These are phyloP conservation scores for Caenorhabditis sulstoni DNA, from an alignment of 2,888 invertebrate genomes.

Conservation along the genomic window DNA sequence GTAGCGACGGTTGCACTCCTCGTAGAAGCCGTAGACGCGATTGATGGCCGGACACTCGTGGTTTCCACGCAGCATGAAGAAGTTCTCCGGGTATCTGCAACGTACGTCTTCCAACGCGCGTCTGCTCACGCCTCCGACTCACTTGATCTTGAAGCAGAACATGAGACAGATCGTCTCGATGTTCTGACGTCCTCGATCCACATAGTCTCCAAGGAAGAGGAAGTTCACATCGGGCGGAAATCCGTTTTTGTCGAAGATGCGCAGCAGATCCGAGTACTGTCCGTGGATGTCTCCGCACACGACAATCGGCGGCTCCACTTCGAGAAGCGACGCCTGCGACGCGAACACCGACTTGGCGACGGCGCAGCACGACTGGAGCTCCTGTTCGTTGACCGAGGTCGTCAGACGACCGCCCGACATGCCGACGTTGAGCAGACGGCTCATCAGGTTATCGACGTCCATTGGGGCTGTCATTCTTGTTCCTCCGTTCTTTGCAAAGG, in stretches of 20 bases:
- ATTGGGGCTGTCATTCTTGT: conserved; percentile 39
- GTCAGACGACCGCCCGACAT: conserved; percentile 64
- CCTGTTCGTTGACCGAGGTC: conserved; percentile 63
- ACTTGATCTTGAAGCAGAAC: conserved; percentile 61
- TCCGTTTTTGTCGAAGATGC: conserved; percentile 72
- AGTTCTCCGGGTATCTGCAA: conserved; percentile 59
- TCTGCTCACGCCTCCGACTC: neutral
- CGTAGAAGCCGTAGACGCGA: conserved; percentile 60
- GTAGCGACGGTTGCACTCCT: conserved; percentile 65
- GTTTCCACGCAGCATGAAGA: conserved; percentile 72
- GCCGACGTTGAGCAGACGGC: conserved; percentile 67
- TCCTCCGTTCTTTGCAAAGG: conserved; percentile 17
- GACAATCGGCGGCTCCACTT: conserved; percentile 74
- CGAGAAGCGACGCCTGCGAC: conserved; percentile 70
- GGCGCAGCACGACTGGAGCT: conserved; percentile 66
- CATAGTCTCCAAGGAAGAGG: conserved; percentile 70
- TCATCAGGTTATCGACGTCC: conserved; percentile 65
- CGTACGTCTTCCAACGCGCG: too few relatives aligned
- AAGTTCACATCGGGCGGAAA: conserved; percentile 70
- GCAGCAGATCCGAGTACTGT: conserved; percentile 75
- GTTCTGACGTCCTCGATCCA: conserved; percentile 63
- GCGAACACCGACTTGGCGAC: conserved; percentile 71
- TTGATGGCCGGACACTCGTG: conserved; percentile 64
- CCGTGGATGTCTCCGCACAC: conserved; percentile 77
- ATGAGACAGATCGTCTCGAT: conserved; percentile 60